Evolutionary conservation across 2,888 invertebrate genomes (phyloP).

Genomic region (Sarcophaga variegata): DNA sequence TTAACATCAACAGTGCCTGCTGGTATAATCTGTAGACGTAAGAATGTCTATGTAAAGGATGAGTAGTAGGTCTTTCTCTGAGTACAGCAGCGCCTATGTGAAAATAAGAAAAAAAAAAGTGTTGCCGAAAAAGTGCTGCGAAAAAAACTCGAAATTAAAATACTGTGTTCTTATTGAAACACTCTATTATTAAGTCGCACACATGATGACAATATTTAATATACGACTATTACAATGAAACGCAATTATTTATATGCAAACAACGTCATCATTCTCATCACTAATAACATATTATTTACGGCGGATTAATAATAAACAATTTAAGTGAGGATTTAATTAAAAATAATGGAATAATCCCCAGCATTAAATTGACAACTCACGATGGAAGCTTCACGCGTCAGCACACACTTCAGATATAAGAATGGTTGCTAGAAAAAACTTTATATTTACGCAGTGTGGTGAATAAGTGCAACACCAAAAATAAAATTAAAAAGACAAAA

Average conservation of each 20-base stretch:
- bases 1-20: too few species aligned
- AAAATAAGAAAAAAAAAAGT: too few species aligned
- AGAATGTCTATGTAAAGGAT: too few species aligned
- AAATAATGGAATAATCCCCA: too few species aligned
- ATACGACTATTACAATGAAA: constrained; percentile 33
- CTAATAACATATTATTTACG: neutral
- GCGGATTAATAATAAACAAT: neutral
- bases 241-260: constrained; percentile 43
- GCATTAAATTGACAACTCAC: neutral
- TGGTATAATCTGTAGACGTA: too few species aligned
- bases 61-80: too few species aligned
- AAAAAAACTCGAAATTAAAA: too few species aligned
- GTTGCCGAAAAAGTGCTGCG: too few species aligned
- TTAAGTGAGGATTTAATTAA: neutral
- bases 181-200: too few species aligned
- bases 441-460: neutral
- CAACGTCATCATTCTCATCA: neutral
- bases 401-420: neutral
- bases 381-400: neutral
- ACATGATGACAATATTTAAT: too few species aligned
- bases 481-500: neutral
- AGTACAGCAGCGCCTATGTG: too few species aligned
- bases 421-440: neutral
- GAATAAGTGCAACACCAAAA: neutral
- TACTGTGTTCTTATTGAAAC: too few species aligned